These are phyloP conservation scores for Hepsetus odoe DNA, from an alignment of 2,113 vertebrate species.

Conservation along the genomic window DNA sequence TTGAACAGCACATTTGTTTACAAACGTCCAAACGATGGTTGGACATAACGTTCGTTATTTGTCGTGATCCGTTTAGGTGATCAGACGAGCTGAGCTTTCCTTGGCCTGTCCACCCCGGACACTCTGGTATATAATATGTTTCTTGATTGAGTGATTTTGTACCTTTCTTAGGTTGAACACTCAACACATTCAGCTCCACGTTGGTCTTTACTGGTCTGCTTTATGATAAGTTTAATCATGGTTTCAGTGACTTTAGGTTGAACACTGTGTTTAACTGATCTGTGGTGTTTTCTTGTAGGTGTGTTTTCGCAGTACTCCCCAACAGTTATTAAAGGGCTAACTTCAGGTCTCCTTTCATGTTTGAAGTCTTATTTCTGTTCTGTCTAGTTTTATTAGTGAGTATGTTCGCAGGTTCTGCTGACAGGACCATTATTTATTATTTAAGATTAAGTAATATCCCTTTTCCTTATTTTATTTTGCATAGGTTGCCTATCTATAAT, in stretches of 20 bases:
- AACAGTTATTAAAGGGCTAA: too few relatives aligned
- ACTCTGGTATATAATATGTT: not conserved
- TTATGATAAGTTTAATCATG: not conserved
- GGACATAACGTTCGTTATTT: not conserved
- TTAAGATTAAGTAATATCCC: too few relatives aligned
- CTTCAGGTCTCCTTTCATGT: too few relatives aligned
- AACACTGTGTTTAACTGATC: not conserved
- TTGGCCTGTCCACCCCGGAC: not conserved
- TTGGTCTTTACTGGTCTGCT: not conserved
- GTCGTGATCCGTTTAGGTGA: not conserved
- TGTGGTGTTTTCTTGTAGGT: not conserved
- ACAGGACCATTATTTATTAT: too few relatives aligned
- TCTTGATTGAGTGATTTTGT: too few relatives aligned
- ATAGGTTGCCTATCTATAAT: too few relatives aligned
- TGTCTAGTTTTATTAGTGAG: too few relatives aligned
- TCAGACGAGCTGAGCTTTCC: not conserved
- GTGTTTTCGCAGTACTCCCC: not conserved
- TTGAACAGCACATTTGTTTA: not conserved
- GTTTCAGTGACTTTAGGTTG: not conserved
- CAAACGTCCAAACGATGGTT: not conserved
- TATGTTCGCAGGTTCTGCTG: too few relatives aligned
- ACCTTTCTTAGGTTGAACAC: not conserved
- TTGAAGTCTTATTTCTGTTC: not conserved
- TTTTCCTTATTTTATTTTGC: too few relatives aligned
- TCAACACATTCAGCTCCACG: not conserved